These are phyloP conservation scores for Himalopsyche tibetana DNA, from an alignment of 2,888 invertebrate species.

Conservation along the genomic window DNA sequence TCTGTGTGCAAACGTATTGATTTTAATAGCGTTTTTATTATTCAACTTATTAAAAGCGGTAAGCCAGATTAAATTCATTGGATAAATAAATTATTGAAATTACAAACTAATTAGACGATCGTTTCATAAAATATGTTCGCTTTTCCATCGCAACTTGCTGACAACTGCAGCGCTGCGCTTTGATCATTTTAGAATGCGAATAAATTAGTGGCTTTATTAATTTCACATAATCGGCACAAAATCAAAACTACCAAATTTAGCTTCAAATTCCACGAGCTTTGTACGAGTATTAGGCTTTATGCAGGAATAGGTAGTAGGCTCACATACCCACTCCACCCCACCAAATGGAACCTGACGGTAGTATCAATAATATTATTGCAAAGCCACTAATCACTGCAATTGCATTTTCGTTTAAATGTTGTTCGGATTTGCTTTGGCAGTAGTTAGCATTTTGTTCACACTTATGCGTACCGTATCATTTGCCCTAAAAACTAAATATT, in stretches of 20 bases:
- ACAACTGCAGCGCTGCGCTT: constrained; percentile 42
- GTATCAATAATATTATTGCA: constrained; percentile 51
- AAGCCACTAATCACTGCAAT: constrained; percentile 50
- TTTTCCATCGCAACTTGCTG: background rate
- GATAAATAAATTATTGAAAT: too few relatives aligned
- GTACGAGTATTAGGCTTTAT: constrained; percentile 56
- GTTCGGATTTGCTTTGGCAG: background rate
- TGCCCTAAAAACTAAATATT: too few relatives aligned
- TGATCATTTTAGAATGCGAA: constrained; percentile 61
- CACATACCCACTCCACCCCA: constrained; percentile 4
- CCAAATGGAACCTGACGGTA: constrained; percentile 37
- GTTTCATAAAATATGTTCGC: background rate
- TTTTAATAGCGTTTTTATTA: too few relatives aligned
- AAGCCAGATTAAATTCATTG: too few relatives aligned
- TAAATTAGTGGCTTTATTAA: constrained; percentile 64
- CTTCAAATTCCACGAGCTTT: constrained; percentile 54
- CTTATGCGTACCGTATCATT: too few relatives aligned
- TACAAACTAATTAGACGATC: too few relatives aligned
- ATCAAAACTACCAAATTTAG: constrained; percentile 62
- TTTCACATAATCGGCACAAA: constrained; percentile 60
- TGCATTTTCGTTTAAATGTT: constrained; percentile 5
- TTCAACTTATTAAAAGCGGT: too few relatives aligned
- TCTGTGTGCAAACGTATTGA: too few relatives aligned
- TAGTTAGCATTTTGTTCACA: background rate
- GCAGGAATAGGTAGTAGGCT: constrained; percentile 17